Percentiles rank a stretch among this genome's conserved stretches.
phyloP scores from a whole-genome alignment of 2,888 invertebrate species.

The Mylabris sibirica region DNA sequence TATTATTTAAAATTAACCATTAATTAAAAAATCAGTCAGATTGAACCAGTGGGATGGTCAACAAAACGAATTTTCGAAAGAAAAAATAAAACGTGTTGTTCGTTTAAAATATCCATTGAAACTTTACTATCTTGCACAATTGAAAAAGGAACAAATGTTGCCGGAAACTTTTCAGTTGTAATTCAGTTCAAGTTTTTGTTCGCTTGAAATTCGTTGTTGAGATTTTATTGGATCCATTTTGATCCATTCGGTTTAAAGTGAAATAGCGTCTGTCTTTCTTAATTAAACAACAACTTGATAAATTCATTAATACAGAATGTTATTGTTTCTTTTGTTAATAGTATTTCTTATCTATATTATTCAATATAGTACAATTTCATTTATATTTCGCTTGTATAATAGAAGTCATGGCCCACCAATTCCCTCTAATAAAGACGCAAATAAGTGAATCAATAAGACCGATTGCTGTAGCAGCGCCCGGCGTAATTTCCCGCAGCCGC shows the following conservation, averaged over 20 bases:
- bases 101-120: background rate
- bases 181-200: background rate
- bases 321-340: background rate
- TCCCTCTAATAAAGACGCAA: constrained; percentile 20
- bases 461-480: constrained; percentile 18
- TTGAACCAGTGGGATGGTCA: background rate
- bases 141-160: background rate
- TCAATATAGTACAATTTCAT: background rate
- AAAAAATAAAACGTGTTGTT: background rate
- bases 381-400: background rate
- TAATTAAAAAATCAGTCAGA: background rate
- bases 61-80: background rate
- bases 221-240: background rate
- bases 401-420: constrained; percentile 15
- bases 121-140: background rate
- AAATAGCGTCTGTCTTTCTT: background rate
- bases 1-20: background rate
- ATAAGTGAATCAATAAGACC: constrained; percentile 22
- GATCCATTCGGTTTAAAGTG: background rate
- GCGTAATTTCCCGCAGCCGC: constrained; percentile 19
- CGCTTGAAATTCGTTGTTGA: background rate
- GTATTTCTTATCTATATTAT: background rate
- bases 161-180: background rate
- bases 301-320: background rate
- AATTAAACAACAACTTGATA: background rate